Evolutionary conservation across 2,113 vertebrate genomes (phyloP), one percentile per base, ranked within the genome.

Genomic region (Thymallus thymallus): DNA sequence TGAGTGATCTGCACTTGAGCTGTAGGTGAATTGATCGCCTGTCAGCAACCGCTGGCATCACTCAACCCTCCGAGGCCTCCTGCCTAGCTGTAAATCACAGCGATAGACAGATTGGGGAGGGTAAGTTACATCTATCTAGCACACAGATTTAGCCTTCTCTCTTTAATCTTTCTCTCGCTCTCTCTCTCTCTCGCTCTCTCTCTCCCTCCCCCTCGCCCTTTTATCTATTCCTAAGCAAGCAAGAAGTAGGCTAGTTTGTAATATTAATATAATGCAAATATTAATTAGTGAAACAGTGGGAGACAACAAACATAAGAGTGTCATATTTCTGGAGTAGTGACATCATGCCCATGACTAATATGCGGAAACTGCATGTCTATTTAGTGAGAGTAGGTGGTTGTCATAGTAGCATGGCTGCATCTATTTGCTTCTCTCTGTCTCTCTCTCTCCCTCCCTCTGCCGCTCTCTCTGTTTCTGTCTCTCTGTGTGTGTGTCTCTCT

Each of bases 11-110:
- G 87, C 77, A 85, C 85, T 84, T 87, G 83, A 86, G 80, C 79
- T 74, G 80, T 77, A 71, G 85, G 79, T 73, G 77, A 77, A 90
- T 89, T 88, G 91, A 92, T 92, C 66, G 69, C 16, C 83, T 87
- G 89, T 90, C 91, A 85, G 78, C 76, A 23, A 16, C 16, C 20
- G 20, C 78, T 81, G 81, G 78, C 79, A 88, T 84, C 80, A 65
- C 62, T 83, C 85, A 71, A 73, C 76, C 30, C 13, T 12, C 45
- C 1, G 13, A 32, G 68, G 76, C 51, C 60, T 71, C 61, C 48
- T 22, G 20, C 73, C 14, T 73, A 83, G 78, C 71, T 82, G 32
- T 60, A 35, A 60, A 22, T 90, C 87, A 82, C n/a, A 3, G n/a
- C 2, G n/a, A 41, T 10, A 10, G 83, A 86, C 78, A 6, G 29